Percentiles rank a stretch among this genome's conserved stretches.
Evolutionary conservation across 2,888 invertebrate genomes (phyloP).

Genomic region (Dusona sp.): DNA sequence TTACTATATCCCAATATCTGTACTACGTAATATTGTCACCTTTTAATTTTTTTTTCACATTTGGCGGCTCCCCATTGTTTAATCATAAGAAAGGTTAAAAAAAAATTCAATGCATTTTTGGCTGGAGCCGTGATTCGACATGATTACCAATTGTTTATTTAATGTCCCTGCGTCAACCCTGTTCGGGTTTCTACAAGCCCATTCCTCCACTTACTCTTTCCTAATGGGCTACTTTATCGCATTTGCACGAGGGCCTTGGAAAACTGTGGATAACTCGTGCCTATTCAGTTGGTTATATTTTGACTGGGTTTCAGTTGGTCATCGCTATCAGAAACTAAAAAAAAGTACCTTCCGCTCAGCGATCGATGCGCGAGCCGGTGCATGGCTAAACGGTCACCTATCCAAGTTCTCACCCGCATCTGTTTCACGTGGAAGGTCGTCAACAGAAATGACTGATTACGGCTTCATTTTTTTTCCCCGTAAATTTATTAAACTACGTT

Average conservation of each 20-base stretch:
- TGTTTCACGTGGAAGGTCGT: not conserved
- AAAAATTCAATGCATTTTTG: too few species aligned
- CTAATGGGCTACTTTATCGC: not conserved
- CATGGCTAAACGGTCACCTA: not conserved
- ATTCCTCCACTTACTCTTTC: not conserved
- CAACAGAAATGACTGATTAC: not conserved
- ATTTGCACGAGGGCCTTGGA: too few species aligned
- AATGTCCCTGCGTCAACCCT: not conserved
- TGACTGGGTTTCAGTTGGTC: not conserved
- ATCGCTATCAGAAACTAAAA: not conserved
- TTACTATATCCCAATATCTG: too few species aligned
- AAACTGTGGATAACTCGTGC: not conserved
- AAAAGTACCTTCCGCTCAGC: not conserved
- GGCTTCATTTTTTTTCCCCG: too few species aligned
- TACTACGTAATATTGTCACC: too few species aligned
- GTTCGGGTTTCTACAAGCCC: not conserved
- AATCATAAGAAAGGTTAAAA: too few species aligned
- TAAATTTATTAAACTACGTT: too few species aligned
- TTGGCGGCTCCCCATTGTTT: too few species aligned
- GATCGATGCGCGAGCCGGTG: not conserved
- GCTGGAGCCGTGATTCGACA: too few species aligned
- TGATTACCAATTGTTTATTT: too few species aligned
- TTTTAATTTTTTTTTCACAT: too few species aligned
- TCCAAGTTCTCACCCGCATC: not conserved
- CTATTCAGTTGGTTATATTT: not conserved